These are phyloP conservation scores for Neelides sp. DNA, from an alignment of 1,140 invertebrate species.

Conservation along the genomic window DNA sequence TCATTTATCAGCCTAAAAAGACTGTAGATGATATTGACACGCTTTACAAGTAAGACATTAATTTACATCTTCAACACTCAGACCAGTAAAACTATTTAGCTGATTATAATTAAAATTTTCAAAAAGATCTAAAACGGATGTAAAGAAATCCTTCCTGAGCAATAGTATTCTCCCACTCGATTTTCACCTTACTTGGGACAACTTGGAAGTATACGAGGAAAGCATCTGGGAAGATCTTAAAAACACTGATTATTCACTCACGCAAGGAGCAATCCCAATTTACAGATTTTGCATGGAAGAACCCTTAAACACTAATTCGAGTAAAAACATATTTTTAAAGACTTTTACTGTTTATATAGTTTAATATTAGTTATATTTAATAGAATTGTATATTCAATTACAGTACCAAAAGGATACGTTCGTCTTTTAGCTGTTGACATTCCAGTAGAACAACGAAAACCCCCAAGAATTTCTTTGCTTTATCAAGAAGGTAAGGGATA, in stretches of 20 bases:
- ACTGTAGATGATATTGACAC: constrained; percentile 5
- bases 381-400: neutral
- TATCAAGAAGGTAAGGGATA: too few species aligned
- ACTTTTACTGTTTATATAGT: neutral
- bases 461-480: too few species aligned
- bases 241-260: constrained; percentile 45
- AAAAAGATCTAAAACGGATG: neutral
- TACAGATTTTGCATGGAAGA: constrained; percentile 54
- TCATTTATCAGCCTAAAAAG: constrained; percentile 16
- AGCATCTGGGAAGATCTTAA: constrained; percentile 41
- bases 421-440: constrained; percentile 31
- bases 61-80: neutral
- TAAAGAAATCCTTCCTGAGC: constrained; percentile 24
- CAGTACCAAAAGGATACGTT: constrained; percentile 32
- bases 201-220: constrained; percentile 48
- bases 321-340: constrained; percentile 36
- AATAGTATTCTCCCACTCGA: constrained; percentile 50
- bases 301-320: constrained; percentile 39
- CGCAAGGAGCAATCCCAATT: constrained; percentile 42
- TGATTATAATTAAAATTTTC: neutral
- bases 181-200: constrained; percentile 57
- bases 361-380: neutral
- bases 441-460: too few species aligned
- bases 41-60: neutral
- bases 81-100: neutral